Base-by-base conservation (phyloP, 1,140 invertebrate species). In the Scylla paramamosain region DNA sequence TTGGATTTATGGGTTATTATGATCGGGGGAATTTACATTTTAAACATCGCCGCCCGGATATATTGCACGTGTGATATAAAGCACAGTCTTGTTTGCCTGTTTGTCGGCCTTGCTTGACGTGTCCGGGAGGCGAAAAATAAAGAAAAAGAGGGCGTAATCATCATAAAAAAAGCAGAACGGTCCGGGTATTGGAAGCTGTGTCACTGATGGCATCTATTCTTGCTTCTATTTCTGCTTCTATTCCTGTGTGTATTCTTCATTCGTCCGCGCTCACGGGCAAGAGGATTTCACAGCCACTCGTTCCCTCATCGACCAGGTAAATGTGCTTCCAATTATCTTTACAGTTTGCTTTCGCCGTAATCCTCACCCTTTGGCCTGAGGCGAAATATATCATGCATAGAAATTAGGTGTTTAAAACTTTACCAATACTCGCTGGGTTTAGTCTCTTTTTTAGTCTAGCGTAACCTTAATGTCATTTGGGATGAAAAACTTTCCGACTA, bases 1-100 rank as follows among this genome's bases (percentile, higher is more conserved):
- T 59, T 59, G 91, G 94, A 95, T 95, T 95, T 95, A 95, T 95
- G 20, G 94, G 91, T 91, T 95, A 89, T 94, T 67, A 95, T 91
- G 91, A 92, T 87, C 67, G 89, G 67, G 67, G 83, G 93, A 94
- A 94, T 90, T 89, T 84, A 91, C 93, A 94, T 94, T 94, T 94
- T 94, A 94, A 94, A 94, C 77, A 67, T 90, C 93, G 93, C 67
- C 25, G 90, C 46, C 7, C 48, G 52, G 82, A 93, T 87, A 52
- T 93, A 52, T 86, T 48, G 84, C 84, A 31, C 86, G 31, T 59
- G 59, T 91, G 90, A 91, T 77, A 20, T 25, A 77, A 77, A 77
- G 20, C 67, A 25, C 12, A n/a, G n/a, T 77, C 67, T n/a, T 25
- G 67, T 77, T 77, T 77, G 67, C 67, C n/a, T 77, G 67, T 77